phyloP scores from a whole-genome alignment of 2,888 invertebrate species.

The Xiphydria camelus region DNA sequence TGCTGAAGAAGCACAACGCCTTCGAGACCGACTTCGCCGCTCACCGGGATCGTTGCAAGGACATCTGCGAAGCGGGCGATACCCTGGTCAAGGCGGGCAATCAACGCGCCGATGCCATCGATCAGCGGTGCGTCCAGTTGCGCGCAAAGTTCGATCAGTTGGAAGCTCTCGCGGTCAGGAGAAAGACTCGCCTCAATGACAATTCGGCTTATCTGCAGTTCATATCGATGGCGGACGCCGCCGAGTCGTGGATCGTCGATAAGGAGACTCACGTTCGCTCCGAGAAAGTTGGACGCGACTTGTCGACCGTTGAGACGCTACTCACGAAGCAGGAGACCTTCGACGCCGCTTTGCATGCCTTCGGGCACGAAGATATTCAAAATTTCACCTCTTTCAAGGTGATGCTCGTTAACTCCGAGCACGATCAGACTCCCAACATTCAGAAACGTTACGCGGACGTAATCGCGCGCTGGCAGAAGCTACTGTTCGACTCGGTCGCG shows the following conservation, averaged over 20 bases:
- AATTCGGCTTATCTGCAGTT: slow-evolving; percentile 99
- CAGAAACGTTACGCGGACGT: slow-evolving; percentile 93
- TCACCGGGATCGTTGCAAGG: slow-evolving; percentile 90
- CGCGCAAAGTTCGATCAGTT: slow-evolving; percentile 84
- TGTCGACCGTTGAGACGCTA: slow-evolving; percentile 97
- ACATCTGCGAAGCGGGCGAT: slow-evolving; percentile 85
- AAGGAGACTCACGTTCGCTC: slow-evolving; percentile 97
- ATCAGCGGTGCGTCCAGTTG: slow-evolving; percentile 79
- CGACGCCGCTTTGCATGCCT: slow-evolving; percentile 92
- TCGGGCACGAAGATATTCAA: slow-evolving; percentile 97
- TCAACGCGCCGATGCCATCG: slow-evolving; percentile 90
- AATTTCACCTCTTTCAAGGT: slow-evolving; percentile 94
- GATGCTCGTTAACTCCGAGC: slow-evolving; percentile 87
- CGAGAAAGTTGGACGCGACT: slow-evolving; percentile 96
- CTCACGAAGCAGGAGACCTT: slow-evolving; percentile 99
- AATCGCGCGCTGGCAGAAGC: slow-evolving; percentile 93
- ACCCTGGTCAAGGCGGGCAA: slow-evolving; percentile 85
- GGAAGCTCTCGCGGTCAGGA: slow-evolving; percentile 80
- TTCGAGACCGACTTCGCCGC: slow-evolving; percentile 97
- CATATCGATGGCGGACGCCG: slow-evolving; percentile 99
- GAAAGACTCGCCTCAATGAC: slow-evolving; percentile 91
- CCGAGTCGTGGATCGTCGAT: slow-evolving; percentile 99
- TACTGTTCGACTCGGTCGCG: slow-evolving; percentile 88
- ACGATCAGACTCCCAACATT: slow-evolving; percentile 92
- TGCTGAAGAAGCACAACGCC: slow-evolving; percentile 98